Base-by-base conservation (phyloP, 1,140 invertebrate genomes). In the Calephelis virginiensis region DNA sequence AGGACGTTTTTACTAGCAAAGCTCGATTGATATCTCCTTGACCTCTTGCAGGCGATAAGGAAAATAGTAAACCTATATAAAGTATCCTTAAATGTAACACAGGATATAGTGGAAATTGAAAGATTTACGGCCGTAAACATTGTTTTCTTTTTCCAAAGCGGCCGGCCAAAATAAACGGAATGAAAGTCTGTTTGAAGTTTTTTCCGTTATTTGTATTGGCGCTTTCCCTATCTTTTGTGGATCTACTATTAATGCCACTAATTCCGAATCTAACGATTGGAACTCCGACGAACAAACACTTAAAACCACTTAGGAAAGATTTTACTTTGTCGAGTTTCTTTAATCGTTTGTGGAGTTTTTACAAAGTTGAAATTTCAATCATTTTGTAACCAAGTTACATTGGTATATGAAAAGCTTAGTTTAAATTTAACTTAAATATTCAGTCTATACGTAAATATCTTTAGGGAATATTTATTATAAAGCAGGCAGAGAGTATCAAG, bases 71-170 rank as follows among this genome's bases (percentile, higher is more conserved):
- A 53, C 50, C 50, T 53, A 53, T 53, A 53, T 56, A 56, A 56
- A 56, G 53, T 11, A 37, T 56, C 53, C 53, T 56, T 56, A 56
- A 56, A 56, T 56, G 53, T 28, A 28, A 37, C 53, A 10, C 53
- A 56, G 53, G 53, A 56, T 56, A 37, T 56, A 56, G 50, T 56
- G 50, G 50, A 56, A 56, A 56, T 56, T 56, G 50, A 56, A 56
- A 56, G 53, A 56, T 56, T 56, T 56, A 56, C 53, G 53, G 53
- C 53, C 12, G 53, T 56, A 56, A 28, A 56, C 53, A 56, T 56
- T 56, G 53, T 56, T 56, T 56, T 56, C 53, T 56, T 28, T 28
- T 56, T 37, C 17, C 28, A 17, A 56, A 56, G 17, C 17, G 53
- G 53, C 53, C 53, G 53, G 53, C 53, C 53, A 28, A 56, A 56